Evolutionary conservation across 2,113 vertebrate species (phyloP).

Genomic region (Uropsilus gracilis): DNA sequence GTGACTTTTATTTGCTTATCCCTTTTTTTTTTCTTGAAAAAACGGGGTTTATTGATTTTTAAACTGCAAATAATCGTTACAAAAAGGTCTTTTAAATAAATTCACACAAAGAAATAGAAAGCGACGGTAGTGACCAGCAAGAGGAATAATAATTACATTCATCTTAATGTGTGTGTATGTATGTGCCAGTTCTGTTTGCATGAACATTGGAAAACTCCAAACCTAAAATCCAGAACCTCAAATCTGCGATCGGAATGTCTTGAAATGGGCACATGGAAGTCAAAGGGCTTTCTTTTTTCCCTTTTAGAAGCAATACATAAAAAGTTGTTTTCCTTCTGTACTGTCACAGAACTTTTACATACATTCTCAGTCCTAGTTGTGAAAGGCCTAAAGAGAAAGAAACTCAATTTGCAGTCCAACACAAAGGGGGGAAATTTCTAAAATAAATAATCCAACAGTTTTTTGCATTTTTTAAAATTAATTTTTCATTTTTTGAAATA

Average conservation of each 20-base stretch:
- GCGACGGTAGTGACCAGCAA: conserved; percentile 96
- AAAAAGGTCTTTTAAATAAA: conserved; percentile 97
- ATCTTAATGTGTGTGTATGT: conserved; percentile 91
- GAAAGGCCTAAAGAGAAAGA: conserved; percentile 83
- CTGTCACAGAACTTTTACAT: conserved; percentile 85
- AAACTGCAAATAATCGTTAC: conserved; percentile 99
- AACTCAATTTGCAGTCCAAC: conserved; percentile 98
- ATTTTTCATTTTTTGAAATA: conserved; percentile 97
- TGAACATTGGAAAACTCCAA: conserved; percentile 89
- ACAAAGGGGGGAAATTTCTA: conserved; percentile 89
- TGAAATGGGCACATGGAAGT: conserved; percentile 92
- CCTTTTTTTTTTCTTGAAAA: conserved; percentile 92
- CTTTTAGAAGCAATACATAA: conserved; percentile 86
- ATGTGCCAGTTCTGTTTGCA: conserved; percentile 94
- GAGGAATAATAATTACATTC: conserved; percentile 94
- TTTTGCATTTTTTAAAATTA: conserved; percentile 99
- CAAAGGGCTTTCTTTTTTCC: conserved; percentile 81
- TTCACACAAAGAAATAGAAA: conserved; percentile 92
- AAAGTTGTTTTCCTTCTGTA: conserved; percentile 85
- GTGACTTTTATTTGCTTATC: no score
- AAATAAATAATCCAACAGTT: conserved; percentile 99
- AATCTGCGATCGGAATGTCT: conserved; percentile 97
- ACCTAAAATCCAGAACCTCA: conserved; percentile 90
- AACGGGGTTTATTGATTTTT: conserved; percentile 99
- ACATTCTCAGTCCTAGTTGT: conserved; percentile 89